phyloP scores from a whole-genome alignment of 2,888 invertebrate genomes.

The Chorisops tibialis region DNA sequence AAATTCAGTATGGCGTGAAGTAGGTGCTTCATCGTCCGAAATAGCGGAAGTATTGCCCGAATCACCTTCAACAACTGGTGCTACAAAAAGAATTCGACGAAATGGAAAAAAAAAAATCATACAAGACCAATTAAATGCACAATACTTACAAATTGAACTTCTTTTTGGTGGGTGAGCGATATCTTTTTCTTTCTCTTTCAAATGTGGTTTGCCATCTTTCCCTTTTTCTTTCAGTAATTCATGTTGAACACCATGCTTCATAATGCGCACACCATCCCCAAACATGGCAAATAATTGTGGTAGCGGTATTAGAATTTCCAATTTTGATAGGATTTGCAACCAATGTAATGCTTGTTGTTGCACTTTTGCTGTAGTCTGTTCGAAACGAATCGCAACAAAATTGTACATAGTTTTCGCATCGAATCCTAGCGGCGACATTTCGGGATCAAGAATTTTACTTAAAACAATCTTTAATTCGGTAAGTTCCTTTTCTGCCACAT shows the following conservation, averaged over 20 bases:
- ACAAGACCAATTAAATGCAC: constrained; percentile 3
- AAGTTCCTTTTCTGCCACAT: constrained; percentile 85
- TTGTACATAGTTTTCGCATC: constrained; percentile 93
- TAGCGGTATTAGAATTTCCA: constrained; percentile 88
- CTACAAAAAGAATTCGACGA: constrained; percentile 43
- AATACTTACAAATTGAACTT: constrained; percentile 58
- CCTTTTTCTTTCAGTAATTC: constrained; percentile 52
- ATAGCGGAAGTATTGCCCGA: constrained; percentile 66
- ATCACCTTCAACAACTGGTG: constrained; percentile 66
- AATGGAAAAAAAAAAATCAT: not conserved
- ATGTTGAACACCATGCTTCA: constrained; percentile 58
- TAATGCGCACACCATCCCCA: constrained; percentile 76
- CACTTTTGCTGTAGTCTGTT: constrained; percentile 72
- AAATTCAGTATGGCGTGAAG: constrained; percentile 63
- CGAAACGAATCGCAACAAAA: constrained; percentile 85
- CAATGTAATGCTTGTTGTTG: constrained; percentile 87
- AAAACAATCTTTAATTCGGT: constrained; percentile 75
- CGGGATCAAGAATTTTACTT: constrained; percentile 95
- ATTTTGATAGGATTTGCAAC: constrained; percentile 80
- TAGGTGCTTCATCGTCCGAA: constrained; percentile 65
- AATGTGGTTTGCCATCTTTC: constrained; percentile 42
- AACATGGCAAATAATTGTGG: constrained; percentile 86
- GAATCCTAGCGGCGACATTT: constrained; percentile 91
- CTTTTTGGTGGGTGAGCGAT: constrained; percentile 50
- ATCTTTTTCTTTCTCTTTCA: constrained; percentile 47